Conservation (phyloP, 1,140 invertebrate species). For the Brachionus paranguensis region DNA sequence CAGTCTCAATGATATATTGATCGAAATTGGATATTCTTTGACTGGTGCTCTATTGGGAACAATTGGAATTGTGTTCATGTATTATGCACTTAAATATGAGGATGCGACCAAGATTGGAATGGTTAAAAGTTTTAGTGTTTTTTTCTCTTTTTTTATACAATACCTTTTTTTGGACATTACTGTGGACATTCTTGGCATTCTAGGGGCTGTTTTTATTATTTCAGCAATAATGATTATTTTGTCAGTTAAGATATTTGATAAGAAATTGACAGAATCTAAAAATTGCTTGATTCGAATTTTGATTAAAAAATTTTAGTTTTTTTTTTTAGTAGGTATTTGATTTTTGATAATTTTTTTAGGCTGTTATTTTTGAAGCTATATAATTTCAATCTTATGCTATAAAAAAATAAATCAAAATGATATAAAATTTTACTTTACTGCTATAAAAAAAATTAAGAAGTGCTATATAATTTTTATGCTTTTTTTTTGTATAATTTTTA, state of each 20-base stretch:
- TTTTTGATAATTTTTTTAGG: not conserved
- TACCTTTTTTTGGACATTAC: conserved; percentile 29
- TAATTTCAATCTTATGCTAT: too few relatives aligned
- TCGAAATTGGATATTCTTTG: not conserved
- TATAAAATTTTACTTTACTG: too few relatives aligned
- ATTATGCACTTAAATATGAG: conserved; percentile 16
- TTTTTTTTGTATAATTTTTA: too few relatives aligned
- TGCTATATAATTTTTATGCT: too few relatives aligned
- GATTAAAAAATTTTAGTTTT: not conserved
- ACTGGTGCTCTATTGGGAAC: conserved; percentile 10
- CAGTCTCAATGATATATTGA: not conserved
- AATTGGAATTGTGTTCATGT: conserved; percentile 11
- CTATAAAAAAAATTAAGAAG: too few relatives aligned
- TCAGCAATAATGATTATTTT: conserved; percentile 11
- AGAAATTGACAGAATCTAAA: not conserved
- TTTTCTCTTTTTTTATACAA: conserved; percentile 30
- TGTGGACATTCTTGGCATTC: not conserved
- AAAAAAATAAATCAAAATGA: too few relatives aligned
- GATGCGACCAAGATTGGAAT: conserved; percentile 38
- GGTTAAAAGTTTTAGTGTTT: conserved; percentile 25
- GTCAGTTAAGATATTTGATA: conserved; percentile 19
- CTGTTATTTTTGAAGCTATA: too few relatives aligned
- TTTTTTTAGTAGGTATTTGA: not conserved
- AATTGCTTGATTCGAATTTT: not conserved
- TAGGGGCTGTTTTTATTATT: conserved; percentile 15